Conservation (phyloP, 2,888 invertebrate species). For the Drosophila crucigera region DNA sequence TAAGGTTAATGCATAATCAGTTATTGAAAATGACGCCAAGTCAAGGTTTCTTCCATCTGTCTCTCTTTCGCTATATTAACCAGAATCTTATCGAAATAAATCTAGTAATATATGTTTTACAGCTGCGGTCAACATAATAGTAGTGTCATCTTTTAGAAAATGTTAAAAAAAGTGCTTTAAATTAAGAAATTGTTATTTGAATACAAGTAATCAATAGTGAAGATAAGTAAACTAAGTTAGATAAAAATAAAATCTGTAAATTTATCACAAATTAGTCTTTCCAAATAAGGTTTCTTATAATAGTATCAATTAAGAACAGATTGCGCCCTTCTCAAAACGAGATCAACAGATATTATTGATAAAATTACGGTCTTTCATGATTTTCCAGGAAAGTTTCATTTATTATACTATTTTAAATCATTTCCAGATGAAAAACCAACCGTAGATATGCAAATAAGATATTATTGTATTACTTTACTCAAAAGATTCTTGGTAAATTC, state of each 20-base stretch:
- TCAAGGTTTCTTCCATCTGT: background rate
- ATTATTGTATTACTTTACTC: background rate
- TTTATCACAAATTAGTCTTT: background rate
- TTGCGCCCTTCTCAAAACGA: background rate
- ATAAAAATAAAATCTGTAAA: background rate
- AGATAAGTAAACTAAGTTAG: background rate
- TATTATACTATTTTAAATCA: background rate
- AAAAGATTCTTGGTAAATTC: background rate
- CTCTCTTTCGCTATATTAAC: background rate
- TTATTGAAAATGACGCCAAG: background rate
- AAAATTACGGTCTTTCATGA: background rate
- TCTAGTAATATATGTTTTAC: background rate
- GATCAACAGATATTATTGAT: background rate
- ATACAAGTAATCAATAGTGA: background rate
- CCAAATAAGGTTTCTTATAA: background rate
- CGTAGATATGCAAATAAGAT: background rate
- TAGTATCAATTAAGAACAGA: background rate
- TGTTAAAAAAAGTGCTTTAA: background rate
- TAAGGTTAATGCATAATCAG: slow-evolving; percentile 9
- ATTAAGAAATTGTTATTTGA: background rate
- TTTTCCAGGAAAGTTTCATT: background rate
- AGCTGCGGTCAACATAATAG: background rate
- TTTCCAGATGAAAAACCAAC: fast-evolving
- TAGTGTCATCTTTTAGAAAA: background rate
- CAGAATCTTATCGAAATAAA: background rate